These are phyloP conservation scores for Octopus sinensis DNA, from an alignment of 1,140 invertebrate species.

Conservation along the genomic window DNA sequence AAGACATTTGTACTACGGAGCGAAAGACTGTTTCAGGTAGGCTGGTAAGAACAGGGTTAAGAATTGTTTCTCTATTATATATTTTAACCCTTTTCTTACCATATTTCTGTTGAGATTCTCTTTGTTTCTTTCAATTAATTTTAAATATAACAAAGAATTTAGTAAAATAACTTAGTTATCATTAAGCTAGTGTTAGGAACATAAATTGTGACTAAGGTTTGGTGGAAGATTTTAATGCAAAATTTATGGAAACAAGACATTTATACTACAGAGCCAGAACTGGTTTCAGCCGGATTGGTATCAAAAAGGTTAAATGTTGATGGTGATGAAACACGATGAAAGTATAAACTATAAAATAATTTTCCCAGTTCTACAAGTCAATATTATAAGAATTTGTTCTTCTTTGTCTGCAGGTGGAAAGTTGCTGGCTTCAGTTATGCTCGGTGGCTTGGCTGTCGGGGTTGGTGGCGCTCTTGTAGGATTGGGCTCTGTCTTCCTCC, in stretches of 20 bases:
- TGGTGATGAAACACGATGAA: not conserved
- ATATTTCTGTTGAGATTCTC: too few relatives aligned
- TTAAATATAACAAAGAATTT: too few relatives aligned
- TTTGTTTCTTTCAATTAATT: too few relatives aligned
- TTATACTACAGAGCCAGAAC: not conserved
- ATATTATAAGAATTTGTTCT: not conserved
- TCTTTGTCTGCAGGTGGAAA: conserved; percentile 45
- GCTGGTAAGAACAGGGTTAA: too few relatives aligned
- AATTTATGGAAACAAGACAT: not conserved
- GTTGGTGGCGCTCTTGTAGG: conserved; percentile 48
- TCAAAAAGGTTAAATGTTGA: not conserved
- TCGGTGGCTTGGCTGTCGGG: conserved; percentile 46
- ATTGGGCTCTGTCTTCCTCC: conserved; percentile 47
- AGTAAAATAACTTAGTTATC: too few relatives aligned
- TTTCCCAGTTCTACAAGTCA: not conserved
- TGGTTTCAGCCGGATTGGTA: not conserved
- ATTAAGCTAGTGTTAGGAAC: too few relatives aligned
- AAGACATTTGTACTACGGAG: too few relatives aligned
- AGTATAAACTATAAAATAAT: not conserved
- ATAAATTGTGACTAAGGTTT: too few relatives aligned
- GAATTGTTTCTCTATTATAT: too few relatives aligned
- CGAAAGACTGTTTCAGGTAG: too few relatives aligned
- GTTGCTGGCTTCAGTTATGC: conserved; percentile 45
- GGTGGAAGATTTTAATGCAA: not conserved
- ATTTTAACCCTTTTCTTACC: too few relatives aligned